These are phyloP conservation scores for Caenorhabditis inopinata DNA, from an alignment of 1,140 invertebrate genomes.

Conservation along the genomic window DNA sequence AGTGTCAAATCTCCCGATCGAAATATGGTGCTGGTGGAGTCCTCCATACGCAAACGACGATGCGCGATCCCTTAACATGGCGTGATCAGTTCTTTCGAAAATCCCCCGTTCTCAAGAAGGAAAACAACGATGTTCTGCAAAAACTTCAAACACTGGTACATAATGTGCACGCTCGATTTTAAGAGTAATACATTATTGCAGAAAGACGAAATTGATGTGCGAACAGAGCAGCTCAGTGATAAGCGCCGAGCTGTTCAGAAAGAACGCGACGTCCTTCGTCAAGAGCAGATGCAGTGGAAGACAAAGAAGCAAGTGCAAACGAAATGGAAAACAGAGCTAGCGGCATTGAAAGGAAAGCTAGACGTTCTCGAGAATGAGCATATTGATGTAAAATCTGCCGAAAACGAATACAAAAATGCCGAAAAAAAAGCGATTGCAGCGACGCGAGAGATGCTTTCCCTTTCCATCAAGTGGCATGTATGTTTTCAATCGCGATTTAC, in stretches of 20 bases:
- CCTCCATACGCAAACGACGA: background rate
- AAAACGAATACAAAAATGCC: background rate
- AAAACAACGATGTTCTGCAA: background rate
- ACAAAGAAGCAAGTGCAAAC: background rate
- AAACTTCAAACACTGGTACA: background rate
- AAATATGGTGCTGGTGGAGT: background rate
- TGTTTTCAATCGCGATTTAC: too few relatives aligned
- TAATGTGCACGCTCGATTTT: background rate
- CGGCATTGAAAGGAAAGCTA: background rate
- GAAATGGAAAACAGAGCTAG: background rate
- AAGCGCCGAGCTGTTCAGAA: background rate
- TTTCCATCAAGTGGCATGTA: too few relatives aligned
- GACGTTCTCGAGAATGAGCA: background rate
- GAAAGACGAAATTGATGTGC: background rate
- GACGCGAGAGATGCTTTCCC: background rate
- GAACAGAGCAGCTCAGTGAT: background rate
- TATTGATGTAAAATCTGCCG: background rate
- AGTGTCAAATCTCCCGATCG: background rate
- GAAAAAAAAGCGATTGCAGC: background rate
- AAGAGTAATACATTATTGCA: background rate
- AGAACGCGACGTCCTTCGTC: background rate
- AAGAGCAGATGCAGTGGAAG: conserved; percentile 38
- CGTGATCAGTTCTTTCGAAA: too few relatives aligned
- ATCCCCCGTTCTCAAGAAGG: background rate
- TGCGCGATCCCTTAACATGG: too few relatives aligned